A percentile compares a stretch with the other conserved stretches of the same genome.
Evolutionary conservation across 23 tunicate species (phyloP).

Genomic region (Oikopleura dioica): DNA sequence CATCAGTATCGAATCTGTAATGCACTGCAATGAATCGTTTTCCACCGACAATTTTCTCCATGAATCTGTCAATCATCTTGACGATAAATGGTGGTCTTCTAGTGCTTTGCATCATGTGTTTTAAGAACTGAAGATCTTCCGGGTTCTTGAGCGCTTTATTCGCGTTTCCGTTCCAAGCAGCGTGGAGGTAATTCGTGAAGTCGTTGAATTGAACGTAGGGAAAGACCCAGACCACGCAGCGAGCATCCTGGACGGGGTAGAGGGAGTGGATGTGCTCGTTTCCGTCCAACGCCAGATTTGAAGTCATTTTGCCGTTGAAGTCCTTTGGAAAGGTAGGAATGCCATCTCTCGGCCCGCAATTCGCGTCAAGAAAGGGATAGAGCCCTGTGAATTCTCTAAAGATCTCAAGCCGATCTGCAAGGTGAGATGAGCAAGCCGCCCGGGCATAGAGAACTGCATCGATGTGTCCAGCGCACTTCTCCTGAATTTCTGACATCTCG

Average conservation of each 20-base stretch:
- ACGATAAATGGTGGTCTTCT: not conserved
- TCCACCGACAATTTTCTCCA: not conserved
- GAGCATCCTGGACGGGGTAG: not conserved
- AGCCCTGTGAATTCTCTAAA: not conserved
- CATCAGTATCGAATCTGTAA: not conserved
- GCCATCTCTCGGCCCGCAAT: not conserved
- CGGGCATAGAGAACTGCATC: not conserved
- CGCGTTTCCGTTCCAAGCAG: not conserved
- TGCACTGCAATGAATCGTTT: not conserved
- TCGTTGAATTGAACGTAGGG: conserved; percentile 7
- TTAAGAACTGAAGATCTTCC: not conserved
- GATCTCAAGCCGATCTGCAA: not conserved
- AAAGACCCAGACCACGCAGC: not conserved
- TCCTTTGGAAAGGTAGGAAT: not conserved
- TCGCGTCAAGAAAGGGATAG: not conserved
- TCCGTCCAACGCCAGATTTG: not conserved
- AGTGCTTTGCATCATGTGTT: not conserved
- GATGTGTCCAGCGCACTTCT: not conserved
- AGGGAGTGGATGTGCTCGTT: not conserved
- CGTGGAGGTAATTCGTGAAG: not conserved
- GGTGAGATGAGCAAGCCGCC: not conserved
- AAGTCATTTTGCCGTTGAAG: not conserved
- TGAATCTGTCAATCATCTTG: not conserved
- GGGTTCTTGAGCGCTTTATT: not conserved
- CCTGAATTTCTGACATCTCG: not conserved